Percentiles rank a stretch among this genome's conserved stretches.
phyloP scores from a whole-genome alignment of 2,113 vertebrate genomes.

The Oryzias woworae region DNA sequence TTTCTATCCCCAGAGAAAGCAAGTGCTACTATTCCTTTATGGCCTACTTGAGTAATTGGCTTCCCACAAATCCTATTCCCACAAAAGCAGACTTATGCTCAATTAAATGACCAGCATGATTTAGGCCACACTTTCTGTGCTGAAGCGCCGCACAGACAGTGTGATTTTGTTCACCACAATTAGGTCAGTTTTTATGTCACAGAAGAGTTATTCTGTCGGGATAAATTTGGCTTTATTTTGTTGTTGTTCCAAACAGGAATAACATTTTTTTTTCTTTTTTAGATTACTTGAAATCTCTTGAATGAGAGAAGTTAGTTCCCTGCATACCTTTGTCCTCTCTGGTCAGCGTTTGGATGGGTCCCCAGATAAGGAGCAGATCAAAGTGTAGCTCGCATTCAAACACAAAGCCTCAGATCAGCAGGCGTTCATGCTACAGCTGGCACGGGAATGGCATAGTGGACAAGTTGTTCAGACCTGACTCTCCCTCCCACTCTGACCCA shows the following conservation, averaged over 20 bases:
- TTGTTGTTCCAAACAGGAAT: neutral
- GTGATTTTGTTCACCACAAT: slow-evolving; percentile 7
- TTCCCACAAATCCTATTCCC: slow-evolving; percentile 48
- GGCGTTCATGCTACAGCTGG: slow-evolving; percentile 52
- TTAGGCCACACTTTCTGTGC: slow-evolving; percentile 20
- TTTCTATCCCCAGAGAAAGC: slow-evolving; percentile 5
- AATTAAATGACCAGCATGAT: slow-evolving; percentile 25
- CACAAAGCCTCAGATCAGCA: slow-evolving; percentile 40
- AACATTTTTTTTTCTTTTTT: neutral
- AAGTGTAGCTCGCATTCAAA: slow-evolving; percentile 42
- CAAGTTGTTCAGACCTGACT: slow-evolving; percentile 43
- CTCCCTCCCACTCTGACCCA: slow-evolving; percentile 28
- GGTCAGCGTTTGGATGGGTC: slow-evolving; percentile 23
- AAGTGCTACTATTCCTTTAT: slow-evolving; percentile 26
- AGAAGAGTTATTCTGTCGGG: slow-evolving; percentile 5
- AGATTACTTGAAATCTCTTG: neutral
- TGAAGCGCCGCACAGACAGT: slow-evolving; percentile 12
- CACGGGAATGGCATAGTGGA: slow-evolving; percentile 54
- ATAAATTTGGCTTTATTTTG: neutral
- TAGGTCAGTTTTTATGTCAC: slow-evolving; percentile 57
- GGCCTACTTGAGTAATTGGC: slow-evolving; percentile 66
- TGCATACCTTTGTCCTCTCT: slow-evolving; percentile 63
- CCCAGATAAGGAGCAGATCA: slow-evolving; percentile 43
- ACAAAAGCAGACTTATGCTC: slow-evolving; percentile 24
- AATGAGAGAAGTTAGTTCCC: slow-evolving; percentile 5